Evolutionary conservation across 2,113 vertebrate species (phyloP).

Genomic region (Alaudala cheleensis): DNA sequence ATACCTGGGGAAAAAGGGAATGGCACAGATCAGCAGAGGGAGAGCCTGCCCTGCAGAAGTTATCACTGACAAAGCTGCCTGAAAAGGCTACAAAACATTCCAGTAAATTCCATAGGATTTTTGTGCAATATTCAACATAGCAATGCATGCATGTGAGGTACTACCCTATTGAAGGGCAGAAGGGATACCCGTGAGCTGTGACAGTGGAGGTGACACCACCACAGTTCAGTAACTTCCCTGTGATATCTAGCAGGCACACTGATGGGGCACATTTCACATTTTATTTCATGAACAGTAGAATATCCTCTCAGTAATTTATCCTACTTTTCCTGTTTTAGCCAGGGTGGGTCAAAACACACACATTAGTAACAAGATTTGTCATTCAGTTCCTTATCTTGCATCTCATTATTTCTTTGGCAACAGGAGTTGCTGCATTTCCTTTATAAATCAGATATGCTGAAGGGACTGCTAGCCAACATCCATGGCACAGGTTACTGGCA

Average conservation of each 20-base stretch:
- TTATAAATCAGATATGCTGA: too few species aligned
- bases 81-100: background rate
- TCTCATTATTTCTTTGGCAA: too few species aligned
- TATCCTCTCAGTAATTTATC: too few species aligned
- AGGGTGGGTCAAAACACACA: too few species aligned
- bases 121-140: background rate
- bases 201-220: rapidly evolving
- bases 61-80: background rate
- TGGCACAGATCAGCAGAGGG: background rate
- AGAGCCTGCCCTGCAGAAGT: background rate
- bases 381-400: too few species aligned
- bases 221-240: background rate
- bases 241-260: background rate
- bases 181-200: background rate
- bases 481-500: too few species aligned
- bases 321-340: too few species aligned
- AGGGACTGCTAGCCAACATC: too few species aligned
- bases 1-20: background rate
- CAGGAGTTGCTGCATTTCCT: too few species aligned
- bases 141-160: rapidly evolving
- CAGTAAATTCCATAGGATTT: background rate
- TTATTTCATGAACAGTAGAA: background rate
- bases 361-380: too few species aligned
- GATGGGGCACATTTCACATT: background rate
- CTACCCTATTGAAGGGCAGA: background rate